Evolutionary conservation across 2,113 vertebrate genomes (phyloP), one percentile per base, ranked within the genome.

Genomic region (Talpa occidentalis): DNA sequence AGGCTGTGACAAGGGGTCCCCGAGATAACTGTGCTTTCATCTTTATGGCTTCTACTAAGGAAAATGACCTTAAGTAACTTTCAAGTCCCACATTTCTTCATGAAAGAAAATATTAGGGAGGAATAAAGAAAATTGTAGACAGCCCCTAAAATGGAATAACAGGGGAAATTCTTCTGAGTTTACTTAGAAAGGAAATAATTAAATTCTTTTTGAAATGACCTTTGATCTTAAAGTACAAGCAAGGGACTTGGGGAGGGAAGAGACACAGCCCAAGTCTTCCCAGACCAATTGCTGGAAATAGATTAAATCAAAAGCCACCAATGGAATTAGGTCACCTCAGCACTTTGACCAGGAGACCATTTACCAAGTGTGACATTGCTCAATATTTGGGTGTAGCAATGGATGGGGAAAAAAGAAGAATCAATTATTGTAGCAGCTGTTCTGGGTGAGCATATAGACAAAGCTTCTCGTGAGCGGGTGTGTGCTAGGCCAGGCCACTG

Each of bases 161-260:
- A 73, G 60, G 69, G 73, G 47, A 76, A 89, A 81, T 59, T 74
- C 52, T 82, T 81, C 37, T 16, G 28, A 37, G 40, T 80, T 96
- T 78, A 69, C 84, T 79, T 91, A 79, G 37, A 94, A 77, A 82
- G 44, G 91, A 83, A 69, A 87, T 82, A 72, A 78, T 85, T 82
- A 81, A 74, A 85, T 64, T 93, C 60, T 67, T 90, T 22, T 49
- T 14, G 22, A 66, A 95, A 91, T 79, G 62, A 78, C 78, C 79
- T 96, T 91, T 87, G 59, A 54, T 62, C 74, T 83, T 67, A 67
- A 73, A 88, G 8, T 78, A 49, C 37, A 60, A 67, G 66, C 37
- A 40, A 66, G 6, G 49, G 24, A n/a, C 35, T 24, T 35, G 15
- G 60, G 40, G 19, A 86, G 42, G 47, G n/a, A 73, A 62, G 14